Evolutionary conservation across 2,797 vertebrate species (phyloP), one percentile per base, ranked within the genome.

Genomic region (Gobionotothen gibberifrons): DNA sequence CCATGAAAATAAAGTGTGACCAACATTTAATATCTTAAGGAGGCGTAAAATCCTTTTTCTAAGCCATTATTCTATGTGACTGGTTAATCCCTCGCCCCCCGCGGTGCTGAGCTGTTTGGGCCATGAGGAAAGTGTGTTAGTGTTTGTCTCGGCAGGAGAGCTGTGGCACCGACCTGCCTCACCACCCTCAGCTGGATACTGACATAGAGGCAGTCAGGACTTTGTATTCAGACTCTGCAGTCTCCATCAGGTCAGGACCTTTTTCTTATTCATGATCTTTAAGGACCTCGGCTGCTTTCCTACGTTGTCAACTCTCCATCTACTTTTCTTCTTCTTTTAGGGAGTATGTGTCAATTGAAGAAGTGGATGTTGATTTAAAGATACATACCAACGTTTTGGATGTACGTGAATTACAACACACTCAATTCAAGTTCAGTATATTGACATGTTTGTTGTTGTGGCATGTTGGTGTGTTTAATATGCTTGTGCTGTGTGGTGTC

Each of bases 131-230:
- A 87, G 43, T 82, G 69, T 81, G 79, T 88, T 32, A 40, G 57
- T 78, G 81, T 89, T 76, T 85, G 79, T 88, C 72, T 92, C 79
- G 1, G 1, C 88, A 98, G 97, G 96, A 95, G 57, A 95, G 93
- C 89, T 96, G 93, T 71, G 92, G 92, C 10, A 93, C 96, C 72
- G 97, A 98, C 90, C 93, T 96, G 60, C 94, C 93, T 87, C 95
- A 93, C 56, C 97, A 98, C 87, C 96, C 97, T 0, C 97, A 97
- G 91, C 92, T 99, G 84, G 96, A 98, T 12, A 92, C 94, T 5
- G 97, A 99, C 93, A 94, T 98, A 3, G 95, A 96, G 82, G 95
- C 96, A 0, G 95, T 97, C 91, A 97, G 95, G 88, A 96, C 95
- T 87, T 94, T 97, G 88, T 99, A 98, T 89, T 96, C 96, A 17